Percentiles rank a stretch among this genome's conserved stretches.
These are phyloP conservation scores for Brachyrhaphis roseni DNA, from an alignment of 2,797 vertebrate species.

Conservation along the genomic window DNA sequence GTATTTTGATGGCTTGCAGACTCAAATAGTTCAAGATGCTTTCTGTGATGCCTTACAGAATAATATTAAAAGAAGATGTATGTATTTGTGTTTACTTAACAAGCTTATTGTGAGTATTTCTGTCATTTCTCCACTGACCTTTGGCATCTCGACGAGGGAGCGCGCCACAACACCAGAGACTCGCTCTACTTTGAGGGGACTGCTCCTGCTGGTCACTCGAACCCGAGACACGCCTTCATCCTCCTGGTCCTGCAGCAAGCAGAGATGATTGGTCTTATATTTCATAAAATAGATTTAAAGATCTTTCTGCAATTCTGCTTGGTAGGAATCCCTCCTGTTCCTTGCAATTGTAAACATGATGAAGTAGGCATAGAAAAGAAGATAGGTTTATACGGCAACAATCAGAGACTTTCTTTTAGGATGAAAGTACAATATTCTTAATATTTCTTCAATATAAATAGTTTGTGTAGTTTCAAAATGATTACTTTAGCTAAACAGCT, in stretches of 20 bases:
- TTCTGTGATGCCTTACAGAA: conserved; percentile 3
- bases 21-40: conserved; percentile 18
- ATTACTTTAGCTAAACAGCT: neutral
- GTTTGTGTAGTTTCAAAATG: neutral
- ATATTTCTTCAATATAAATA: neutral
- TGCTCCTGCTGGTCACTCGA: conserved; percentile 84
- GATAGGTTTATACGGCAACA: neutral
- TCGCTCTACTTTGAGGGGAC: conserved; percentile 81
- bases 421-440: neutral
- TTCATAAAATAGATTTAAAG: neutral
- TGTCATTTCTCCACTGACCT: conserved; percentile 78
- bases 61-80: neutral
- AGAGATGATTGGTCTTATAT: neutral
- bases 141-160: conserved; percentile 78
- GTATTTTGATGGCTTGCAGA: conserved; percentile 9
- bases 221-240: conserved; percentile 80
- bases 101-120: neutral
- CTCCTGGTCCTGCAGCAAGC: conserved; percentile 51
- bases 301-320: neutral
- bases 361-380: neutral
- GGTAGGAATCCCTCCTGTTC: neutral
- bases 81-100: neutral
- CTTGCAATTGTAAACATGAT: neutral
- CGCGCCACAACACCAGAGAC: conserved; percentile 82
- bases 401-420: neutral